Evolutionary conservation across 2,797 vertebrate species (phyloP).

Genomic region (Manis javanica): DNA sequence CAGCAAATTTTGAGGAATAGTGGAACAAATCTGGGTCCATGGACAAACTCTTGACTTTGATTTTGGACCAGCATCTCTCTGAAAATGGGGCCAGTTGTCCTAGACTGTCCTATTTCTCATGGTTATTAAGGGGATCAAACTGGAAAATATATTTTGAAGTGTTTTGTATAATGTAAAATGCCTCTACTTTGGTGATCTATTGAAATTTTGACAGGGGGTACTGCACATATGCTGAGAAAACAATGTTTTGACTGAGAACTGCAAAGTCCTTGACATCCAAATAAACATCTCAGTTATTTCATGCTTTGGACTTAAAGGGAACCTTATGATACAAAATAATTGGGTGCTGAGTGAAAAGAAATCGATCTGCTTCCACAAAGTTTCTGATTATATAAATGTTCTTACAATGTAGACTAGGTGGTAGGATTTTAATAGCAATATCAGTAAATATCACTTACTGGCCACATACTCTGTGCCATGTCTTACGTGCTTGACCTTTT

Average conservation of each 20-base stretch:
- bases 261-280: not conserved
- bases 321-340: not conserved
- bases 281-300: not conserved
- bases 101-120: not conserved
- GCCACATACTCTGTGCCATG: not conserved
- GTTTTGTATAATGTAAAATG: slow-evolving; percentile 16
- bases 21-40: not conserved
- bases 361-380: not conserved
- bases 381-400: not conserved
- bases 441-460: not conserved
- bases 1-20: not conserved
- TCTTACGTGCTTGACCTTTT: not conserved
- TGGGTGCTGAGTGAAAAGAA: not conserved
- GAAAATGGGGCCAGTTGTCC: not conserved
- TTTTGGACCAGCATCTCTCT: not conserved
- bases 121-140: not conserved
- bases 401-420: not conserved
- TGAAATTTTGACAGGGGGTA: not conserved
- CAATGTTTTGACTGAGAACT: not conserved
- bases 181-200: not conserved
- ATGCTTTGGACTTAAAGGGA: not conserved
- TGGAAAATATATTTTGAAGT: slow-evolving; percentile 11
- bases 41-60: not conserved
- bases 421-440: not conserved
- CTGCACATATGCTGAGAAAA: not conserved